phyloP scores from a whole-genome alignment of 2,797 vertebrate species.

The Gephyroberyx darwinii region DNA sequence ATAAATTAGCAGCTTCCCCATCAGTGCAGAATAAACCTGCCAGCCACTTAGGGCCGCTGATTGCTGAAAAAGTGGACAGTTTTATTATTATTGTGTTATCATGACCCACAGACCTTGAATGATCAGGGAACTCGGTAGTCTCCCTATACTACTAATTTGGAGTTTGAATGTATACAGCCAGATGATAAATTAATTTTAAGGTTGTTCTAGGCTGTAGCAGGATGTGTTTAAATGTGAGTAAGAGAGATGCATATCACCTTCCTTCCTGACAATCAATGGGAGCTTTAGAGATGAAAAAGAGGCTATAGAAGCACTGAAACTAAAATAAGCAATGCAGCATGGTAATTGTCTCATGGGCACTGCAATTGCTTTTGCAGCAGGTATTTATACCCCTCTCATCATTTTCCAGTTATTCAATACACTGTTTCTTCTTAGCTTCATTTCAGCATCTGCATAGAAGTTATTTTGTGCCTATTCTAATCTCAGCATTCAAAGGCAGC shows the following conservation, averaged over 20 bases:
- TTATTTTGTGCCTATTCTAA: constrained; percentile 30
- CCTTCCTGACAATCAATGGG: constrained; percentile 48
- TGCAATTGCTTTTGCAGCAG: constrained; percentile 50
- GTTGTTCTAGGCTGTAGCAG: constrained; percentile 36
- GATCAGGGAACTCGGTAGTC: constrained; percentile 41
- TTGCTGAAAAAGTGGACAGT: constrained; percentile 34
- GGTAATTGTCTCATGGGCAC: constrained; percentile 58
- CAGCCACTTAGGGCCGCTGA: constrained; percentile 34
- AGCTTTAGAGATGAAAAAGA: constrained; percentile 55
- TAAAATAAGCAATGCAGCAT: constrained; percentile 44
- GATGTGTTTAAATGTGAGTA: constrained; percentile 5
- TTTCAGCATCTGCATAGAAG: constrained; percentile 46
- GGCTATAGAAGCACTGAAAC: constrained; percentile 45
- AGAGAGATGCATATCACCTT: constrained; percentile 30
- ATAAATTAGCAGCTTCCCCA: constrained; percentile 58
- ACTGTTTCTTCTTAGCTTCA: constrained; percentile 37
- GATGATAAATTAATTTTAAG: constrained; percentile 21
- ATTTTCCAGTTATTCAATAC: constrained; percentile 52
- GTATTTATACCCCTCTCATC: constrained; percentile 51
- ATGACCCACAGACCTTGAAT: constrained; percentile 19
- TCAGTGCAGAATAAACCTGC: constrained; percentile 26
- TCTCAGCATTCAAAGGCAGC: constrained; percentile 21
- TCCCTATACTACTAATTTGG: constrained; percentile 14
- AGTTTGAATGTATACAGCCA: constrained; percentile 5
- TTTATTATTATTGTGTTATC: background rate